Evolutionary conservation across 2,888 invertebrate species (phyloP).

Genomic region (Dendrolimus pini): DNA sequence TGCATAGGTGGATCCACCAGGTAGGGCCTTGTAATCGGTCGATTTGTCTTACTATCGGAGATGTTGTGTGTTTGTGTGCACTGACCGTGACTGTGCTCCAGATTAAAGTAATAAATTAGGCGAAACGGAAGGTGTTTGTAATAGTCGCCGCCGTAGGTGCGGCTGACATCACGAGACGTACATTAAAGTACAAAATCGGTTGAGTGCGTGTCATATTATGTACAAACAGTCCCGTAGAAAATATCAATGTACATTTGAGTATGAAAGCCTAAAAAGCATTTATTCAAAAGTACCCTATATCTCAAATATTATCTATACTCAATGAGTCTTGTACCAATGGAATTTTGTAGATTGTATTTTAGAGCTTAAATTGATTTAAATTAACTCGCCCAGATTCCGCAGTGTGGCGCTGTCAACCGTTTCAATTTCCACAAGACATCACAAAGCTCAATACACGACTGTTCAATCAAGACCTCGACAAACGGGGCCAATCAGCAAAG

Average conservation of each 20-base stretch:
- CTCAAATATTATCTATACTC: no score
- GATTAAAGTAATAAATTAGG: slow-evolving; percentile 73
- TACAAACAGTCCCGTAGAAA: no score
- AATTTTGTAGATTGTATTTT: no score
- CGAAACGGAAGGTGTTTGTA: slow-evolving; percentile 69
- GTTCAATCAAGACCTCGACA: slow-evolving; percentile 7
- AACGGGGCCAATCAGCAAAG: slow-evolving; percentile 21
- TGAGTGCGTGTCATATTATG: no score
- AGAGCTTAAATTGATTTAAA: no score
- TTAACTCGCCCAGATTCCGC: no score
- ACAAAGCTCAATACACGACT: neutral
- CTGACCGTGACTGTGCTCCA: slow-evolving; percentile 66
- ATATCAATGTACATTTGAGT: no score
- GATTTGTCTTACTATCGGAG: slow-evolving; percentile 73
- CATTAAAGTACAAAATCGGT: slow-evolving; percentile 16
- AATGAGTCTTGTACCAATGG: no score
- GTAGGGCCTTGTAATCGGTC: slow-evolving; percentile 69
- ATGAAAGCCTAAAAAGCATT: no score
- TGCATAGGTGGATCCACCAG: slow-evolving; percentile 46
- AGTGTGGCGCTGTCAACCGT: no score
- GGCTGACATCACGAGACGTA: slow-evolving; percentile 46
- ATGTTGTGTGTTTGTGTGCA: slow-evolving; percentile 52
- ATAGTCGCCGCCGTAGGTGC: slow-evolving; percentile 38
- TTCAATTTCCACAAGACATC: no score
- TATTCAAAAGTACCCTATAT: no score